phyloP scores from a whole-genome alignment of 1,140 invertebrate species.

The Drosophila ananassae region DNA sequence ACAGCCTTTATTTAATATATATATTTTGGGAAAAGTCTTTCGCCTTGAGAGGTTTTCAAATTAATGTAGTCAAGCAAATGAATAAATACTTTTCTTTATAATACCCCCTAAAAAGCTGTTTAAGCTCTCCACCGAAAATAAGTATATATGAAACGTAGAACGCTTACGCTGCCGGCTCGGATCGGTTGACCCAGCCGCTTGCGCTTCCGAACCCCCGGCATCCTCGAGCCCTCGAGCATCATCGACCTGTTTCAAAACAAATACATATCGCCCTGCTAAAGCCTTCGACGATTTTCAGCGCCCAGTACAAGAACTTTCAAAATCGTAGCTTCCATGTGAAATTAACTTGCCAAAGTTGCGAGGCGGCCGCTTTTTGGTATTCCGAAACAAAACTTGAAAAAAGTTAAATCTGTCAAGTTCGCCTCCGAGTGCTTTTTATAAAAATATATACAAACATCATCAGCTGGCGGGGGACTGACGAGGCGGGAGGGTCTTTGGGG shows the following conservation, averaged over 20 bases:
- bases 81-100: slow-evolving; percentile 34
- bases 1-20: too few species aligned
- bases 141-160: slow-evolving; percentile 27
- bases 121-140: slow-evolving; percentile 63
- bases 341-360: slow-evolving; percentile 79
- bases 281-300: slow-evolving; percentile 81
- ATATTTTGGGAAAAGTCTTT: not conserved
- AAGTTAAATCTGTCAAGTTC: slow-evolving; percentile 82
- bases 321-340: slow-evolving; percentile 81
- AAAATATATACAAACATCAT: slow-evolving; percentile 23
- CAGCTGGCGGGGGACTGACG: not conserved
- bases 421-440: slow-evolving; percentile 75
- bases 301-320: slow-evolving; percentile 83
- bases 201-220: not conserved
- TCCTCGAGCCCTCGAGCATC: slow-evolving; percentile 28
- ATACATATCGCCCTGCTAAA: slow-evolving; percentile 76
- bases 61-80: slow-evolving; percentile 5
- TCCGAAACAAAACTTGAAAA: slow-evolving; percentile 78
- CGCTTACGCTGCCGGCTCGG: slow-evolving; percentile 50
- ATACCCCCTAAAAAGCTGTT: slow-evolving; percentile 63
- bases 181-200: slow-evolving; percentile 32
- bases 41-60: not conserved
- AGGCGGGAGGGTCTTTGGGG: slow-evolving; percentile 7
- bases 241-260: slow-evolving; percentile 55
- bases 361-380: slow-evolving; percentile 64